Evolutionary conservation across 37 sponge, comb jelly and placozoan genomes (phyloP).

Genomic region (Diacarnus erythraeanus): DNA sequence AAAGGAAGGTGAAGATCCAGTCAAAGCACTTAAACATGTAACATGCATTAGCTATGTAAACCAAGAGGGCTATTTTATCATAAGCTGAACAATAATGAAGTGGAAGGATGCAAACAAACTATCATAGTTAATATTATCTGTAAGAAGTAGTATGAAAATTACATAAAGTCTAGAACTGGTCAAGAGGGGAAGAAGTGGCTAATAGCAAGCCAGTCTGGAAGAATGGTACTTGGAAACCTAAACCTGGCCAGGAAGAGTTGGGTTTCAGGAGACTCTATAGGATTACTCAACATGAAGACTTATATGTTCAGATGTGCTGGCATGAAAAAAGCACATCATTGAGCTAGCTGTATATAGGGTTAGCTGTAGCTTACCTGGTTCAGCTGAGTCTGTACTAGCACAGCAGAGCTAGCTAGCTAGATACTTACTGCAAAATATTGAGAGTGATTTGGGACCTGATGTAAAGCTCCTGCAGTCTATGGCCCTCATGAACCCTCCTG

Average conservation of each 20-base stretch:
- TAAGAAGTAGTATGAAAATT: conserved; percentile 41
- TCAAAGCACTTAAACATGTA: background rate
- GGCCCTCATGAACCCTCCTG: conserved; percentile 70
- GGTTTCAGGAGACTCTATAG: conserved; percentile 51
- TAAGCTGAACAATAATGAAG: conserved; percentile 44
- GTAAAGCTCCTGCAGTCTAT: conserved; percentile 69
- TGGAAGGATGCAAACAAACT: conserved; percentile 20
- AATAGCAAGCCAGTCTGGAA: conserved; percentile 57
- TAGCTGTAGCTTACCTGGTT: too few species aligned
- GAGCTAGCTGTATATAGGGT: too few species aligned
- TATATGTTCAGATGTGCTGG: conserved; percentile 28
- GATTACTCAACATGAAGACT: conserved; percentile 26
- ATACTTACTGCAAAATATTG: too few species aligned
- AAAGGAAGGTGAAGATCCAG: conserved; percentile 15
- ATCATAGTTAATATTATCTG: conserved; percentile 22
- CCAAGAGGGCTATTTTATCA: conserved; percentile 56
- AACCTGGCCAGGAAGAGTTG: conserved; percentile 28
- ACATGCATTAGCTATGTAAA: too few species aligned
- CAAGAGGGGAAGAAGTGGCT: conserved; percentile 58
- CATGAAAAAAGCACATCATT: conserved; percentile 48
- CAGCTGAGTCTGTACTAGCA: too few species aligned
- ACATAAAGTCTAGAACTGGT: conserved; percentile 23
- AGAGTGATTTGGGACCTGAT: conserved; percentile 33
- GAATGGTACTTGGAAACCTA: conserved; percentile 22
- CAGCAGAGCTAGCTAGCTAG: too few species aligned